A percentile compares a stretch with the other conserved stretches of the same genome.
phyloP scores from a whole-genome alignment of 2,797 vertebrate genomes.

The Cygnus olor region DNA sequence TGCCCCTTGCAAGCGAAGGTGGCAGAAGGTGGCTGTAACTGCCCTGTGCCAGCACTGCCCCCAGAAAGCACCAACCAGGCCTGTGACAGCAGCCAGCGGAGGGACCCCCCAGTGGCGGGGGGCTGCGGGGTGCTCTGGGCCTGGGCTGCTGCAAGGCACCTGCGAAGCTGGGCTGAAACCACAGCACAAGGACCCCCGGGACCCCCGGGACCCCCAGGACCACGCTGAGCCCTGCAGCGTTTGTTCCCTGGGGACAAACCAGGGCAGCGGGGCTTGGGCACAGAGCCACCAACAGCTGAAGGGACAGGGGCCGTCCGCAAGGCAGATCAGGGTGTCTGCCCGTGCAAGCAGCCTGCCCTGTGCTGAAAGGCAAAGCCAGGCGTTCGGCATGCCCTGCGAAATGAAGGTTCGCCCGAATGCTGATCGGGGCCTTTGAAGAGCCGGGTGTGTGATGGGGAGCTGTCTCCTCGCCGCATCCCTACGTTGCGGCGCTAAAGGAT shows the following conservation, averaged over 20 bases:
- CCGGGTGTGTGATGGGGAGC: accelerated
- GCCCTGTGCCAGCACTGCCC: not conserved
- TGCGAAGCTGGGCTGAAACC: not conserved
- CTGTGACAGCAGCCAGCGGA: not conserved
- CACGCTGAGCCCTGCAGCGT: not conserved
- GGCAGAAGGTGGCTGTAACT: not conserved
- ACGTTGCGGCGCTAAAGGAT: accelerated
- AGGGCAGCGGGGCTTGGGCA: not conserved
- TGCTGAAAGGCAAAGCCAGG: not conserved
- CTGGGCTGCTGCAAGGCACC: not conserved
- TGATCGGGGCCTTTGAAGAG: accelerated
- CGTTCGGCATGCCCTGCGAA: not conserved
- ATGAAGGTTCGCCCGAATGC: not conserved
- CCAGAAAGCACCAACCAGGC: not conserved
- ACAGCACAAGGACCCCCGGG: not conserved
- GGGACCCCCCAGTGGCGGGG: no score
- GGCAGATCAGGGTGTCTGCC: not conserved
- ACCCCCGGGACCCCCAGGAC: accelerated
- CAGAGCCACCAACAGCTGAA: not conserved
- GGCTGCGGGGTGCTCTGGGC: not conserved
- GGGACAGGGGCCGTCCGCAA: not conserved
- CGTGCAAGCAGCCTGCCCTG: not conserved
- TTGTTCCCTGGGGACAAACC: not conserved
- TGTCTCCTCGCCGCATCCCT: not conserved
- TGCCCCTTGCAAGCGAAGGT: not conserved